Conservation (phyloP, 2,113 vertebrate genomes). For the Hippocampus mohnikei region DNA sequence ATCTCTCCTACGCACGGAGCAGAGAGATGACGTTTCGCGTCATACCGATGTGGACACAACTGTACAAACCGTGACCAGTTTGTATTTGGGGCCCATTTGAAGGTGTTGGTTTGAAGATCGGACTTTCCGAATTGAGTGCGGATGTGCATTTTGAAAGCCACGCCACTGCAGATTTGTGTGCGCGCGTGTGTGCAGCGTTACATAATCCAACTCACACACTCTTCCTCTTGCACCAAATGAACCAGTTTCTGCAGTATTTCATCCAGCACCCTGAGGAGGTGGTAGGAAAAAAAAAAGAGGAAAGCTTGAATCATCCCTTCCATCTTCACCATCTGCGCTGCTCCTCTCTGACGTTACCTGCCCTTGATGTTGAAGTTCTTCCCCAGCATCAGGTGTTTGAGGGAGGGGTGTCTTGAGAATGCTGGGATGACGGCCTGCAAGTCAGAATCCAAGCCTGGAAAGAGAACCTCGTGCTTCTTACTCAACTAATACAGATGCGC, state of each 20-base stretch:
- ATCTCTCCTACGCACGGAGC: conserved; percentile 22
- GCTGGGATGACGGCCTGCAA: conserved; percentile 81
- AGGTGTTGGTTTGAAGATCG: background rate
- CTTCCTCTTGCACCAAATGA: conserved; percentile 88
- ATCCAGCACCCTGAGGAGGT: conserved; percentile 79
- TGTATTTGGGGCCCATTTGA: background rate
- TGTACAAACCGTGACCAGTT: conserved; percentile 19
- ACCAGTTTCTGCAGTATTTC: conserved; percentile 87
- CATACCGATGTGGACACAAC: conserved; percentile 12
- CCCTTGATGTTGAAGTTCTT: conserved; percentile 92
- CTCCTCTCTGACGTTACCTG: conserved; percentile 66
- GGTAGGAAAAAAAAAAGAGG: conserved; percentile 26
- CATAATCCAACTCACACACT: conserved; percentile 82
- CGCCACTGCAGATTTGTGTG: conserved; percentile 25
- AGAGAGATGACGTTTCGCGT: conserved; percentile 25
- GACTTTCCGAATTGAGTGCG: background rate
- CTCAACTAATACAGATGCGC: no score
- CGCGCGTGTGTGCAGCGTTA: conserved; percentile 40
- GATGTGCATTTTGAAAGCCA: conserved; percentile 34
- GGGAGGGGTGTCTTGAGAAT: conserved; percentile 81
- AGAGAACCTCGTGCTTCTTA: background rate
- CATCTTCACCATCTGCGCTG: conserved; percentile 29
- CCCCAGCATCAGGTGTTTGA: conserved; percentile 86
- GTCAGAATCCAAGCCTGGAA: conserved; percentile 81
- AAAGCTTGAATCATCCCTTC: conserved; percentile 43